These are phyloP conservation scores for Diplazon laetatorius DNA, from an alignment of 2,888 invertebrate genomes.

Conservation along the genomic window DNA sequence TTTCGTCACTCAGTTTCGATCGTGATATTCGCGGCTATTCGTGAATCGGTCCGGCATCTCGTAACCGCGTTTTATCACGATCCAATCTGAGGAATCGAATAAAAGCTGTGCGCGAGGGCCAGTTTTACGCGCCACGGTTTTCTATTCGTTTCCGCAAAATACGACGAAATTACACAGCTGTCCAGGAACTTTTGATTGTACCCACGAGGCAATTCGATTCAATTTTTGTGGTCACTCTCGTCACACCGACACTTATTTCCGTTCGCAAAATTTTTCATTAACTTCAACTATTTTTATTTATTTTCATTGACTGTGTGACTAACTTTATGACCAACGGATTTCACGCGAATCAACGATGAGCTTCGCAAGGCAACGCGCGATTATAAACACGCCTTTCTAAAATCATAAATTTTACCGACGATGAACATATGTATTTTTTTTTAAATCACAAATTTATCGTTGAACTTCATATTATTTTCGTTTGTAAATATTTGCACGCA, in stretches of 20 bases:
- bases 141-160: neutral
- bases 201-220: neutral
- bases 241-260: conserved; percentile 24
- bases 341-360: conserved; percentile 20
- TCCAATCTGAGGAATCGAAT: conserved; percentile 4
- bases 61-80: neutral
- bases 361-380: conserved; percentile 7
- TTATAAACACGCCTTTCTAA: no score
- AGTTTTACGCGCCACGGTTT: neutral
- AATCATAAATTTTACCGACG: no score
- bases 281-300: neutral
- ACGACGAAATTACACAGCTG: neutral
- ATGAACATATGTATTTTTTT: no score
- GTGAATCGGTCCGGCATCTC: neutral
- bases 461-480: no score
- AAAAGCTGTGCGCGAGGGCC: neutral
- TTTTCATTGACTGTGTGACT: no score
- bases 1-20: conserved; percentile 12
- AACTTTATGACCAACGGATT: no score
- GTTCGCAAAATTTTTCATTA: neutral
- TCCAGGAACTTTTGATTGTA: conserved; percentile 2
- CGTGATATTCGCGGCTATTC: neutral
- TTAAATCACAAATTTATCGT: no score
- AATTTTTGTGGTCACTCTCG: conserved; percentile 14
- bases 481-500: no score